Percentiles rank a stretch among this genome's conserved stretches.
Evolutionary conservation across 2,113 vertebrate species (phyloP).

Genomic region (Tympanuchus pallidicinctus): DNA sequence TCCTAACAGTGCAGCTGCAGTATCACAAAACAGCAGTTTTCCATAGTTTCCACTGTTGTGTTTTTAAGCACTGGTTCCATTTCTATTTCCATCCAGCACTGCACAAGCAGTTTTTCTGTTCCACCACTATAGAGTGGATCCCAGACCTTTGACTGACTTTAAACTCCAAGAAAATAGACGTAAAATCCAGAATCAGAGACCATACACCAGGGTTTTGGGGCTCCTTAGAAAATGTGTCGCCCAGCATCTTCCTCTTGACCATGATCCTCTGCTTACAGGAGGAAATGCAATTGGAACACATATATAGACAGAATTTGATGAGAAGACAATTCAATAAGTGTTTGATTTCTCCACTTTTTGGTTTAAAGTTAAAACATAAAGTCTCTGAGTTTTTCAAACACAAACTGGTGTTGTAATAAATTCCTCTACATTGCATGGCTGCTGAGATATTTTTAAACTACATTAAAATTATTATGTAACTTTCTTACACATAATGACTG

Average conservation of each 20-base stretch:
- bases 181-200: neutral
- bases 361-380: slow-evolving; percentile 29
- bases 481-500: slow-evolving; percentile 58
- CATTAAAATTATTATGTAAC: slow-evolving; percentile 54
- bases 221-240: neutral
- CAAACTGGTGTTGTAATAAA: slow-evolving; percentile 42
- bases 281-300: neutral
- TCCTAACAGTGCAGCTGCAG: neutral
- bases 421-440: neutral
- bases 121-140: rapidly evolving
- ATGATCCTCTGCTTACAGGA: neutral
- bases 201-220: rapidly evolving
- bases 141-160: neutral
- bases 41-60: neutral
- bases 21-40: neutral
- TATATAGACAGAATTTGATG: neutral
- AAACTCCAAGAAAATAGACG: neutral
- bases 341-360: neutral
- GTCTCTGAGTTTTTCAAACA: slow-evolving; percentile 16
- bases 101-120: neutral
- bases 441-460: slow-evolving; percentile 56
- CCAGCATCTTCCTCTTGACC: neutral
- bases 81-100: neutral
- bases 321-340: neutral
- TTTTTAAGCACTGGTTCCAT: neutral